These are phyloP conservation scores for Oryzaephilus surinamensis DNA, from an alignment of 1,140 invertebrate species.

Conservation along the genomic window DNA sequence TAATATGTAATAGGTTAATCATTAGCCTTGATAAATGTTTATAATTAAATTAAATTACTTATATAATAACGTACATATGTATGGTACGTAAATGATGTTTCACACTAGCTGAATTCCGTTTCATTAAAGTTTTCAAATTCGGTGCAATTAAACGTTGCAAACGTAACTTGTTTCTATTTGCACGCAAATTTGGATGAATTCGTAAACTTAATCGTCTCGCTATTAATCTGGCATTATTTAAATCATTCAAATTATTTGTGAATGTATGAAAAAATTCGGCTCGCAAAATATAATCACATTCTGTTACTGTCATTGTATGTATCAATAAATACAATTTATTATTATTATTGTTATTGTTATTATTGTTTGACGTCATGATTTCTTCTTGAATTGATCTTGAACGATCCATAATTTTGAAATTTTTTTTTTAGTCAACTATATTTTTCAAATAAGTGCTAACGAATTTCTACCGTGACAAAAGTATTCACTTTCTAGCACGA, in stretches of 20 bases:
- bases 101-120: conserved; percentile 23
- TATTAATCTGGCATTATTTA: conserved; percentile 19
- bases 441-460: conserved; percentile 28
- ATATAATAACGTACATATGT: conserved; percentile 34
- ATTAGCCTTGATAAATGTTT: no score
- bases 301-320: conserved; percentile 34
- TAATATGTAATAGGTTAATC: no score
- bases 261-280: conserved; percentile 33
- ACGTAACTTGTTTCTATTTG: conserved; percentile 16
- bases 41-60: no score
- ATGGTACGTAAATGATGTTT: conserved; percentile 32
- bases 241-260: conserved; percentile 7
- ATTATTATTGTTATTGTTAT: conserved; percentile 2
- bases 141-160: conserved; percentile 17
- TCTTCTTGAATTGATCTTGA: neutral
- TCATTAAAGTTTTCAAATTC: conserved; percentile 24
- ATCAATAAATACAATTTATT: conserved; percentile 26
- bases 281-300: conserved; percentile 28
- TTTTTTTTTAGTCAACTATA: no score
- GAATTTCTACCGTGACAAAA: conserved; percentile 29
- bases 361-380: conserved; percentile 1
- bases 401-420: no score
- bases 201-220: conserved; percentile 25
- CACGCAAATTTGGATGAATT: conserved; percentile 18
- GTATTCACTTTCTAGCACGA: conserved; percentile 16